Base-by-base conservation (phyloP, 2,888 invertebrate genomes). In the Xestia rhomboidea region DNA sequence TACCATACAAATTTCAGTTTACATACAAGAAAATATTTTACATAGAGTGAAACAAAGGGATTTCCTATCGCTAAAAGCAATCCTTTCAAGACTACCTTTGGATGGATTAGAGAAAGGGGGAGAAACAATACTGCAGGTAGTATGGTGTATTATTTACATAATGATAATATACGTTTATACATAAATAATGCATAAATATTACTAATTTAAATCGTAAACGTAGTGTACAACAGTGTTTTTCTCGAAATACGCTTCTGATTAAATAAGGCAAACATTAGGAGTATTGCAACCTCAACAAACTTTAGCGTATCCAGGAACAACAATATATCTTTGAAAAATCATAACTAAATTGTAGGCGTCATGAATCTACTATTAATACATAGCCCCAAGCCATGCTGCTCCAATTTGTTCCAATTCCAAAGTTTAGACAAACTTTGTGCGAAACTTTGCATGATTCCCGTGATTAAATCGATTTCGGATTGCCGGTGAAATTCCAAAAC, bases 391-490 rank as follows among this genome's bases (percentile, higher is more conserved):
- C 94, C 95, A 95, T 93, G 94, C 94, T 93, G 92, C 92, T 94
- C 93, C 94, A 95, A 96, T 96, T 96, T 95, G 96, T 95, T 93
- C 95, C 94, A 95, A 95, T 95, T 93, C 91, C 92, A 88, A 95
- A 96, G 92, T 96, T 95, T 91, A 93, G 92, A 90, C 94, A 95
- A 96, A 96, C 94, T 96, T 95, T 94, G 93, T 93, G 91, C 88
- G 90, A 92, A 95, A 96, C 93, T 96, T 96, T 93, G 94, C 93
- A 95, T 96, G 95, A 95, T 95, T 95, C 93, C 93, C 91, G 95
- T 96, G 95, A 96, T 96, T 96, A 95, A 96, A 96, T 96, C 95
- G 96, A 96, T 96, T 95, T 94, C 93, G 91, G 93, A 95, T 95
- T 95, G 95, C 95, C 94, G 93, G 93, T 94, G 93, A 93, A 94